Evolutionary conservation across 1,140 invertebrate genomes (phyloP), one percentile per base, ranked within the genome.

Genomic region (Hylaeus anthracinus): DNA sequence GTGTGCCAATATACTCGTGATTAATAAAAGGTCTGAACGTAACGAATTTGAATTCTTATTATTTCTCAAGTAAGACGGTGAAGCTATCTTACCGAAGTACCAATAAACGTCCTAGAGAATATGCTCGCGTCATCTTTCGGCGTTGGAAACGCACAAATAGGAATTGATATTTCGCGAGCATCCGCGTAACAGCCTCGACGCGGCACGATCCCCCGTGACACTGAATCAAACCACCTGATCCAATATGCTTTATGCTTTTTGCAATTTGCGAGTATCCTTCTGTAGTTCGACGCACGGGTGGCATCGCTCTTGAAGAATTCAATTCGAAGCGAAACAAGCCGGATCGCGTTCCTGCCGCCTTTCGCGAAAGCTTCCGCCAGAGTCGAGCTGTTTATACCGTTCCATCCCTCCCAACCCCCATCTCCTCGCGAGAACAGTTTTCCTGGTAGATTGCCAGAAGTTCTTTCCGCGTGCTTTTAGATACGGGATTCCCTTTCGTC

Each of bases 241-340:
- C 4, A 8, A 67, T 67, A 58, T 5, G 37, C 37, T 58, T 55
- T 55, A 48, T 43, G 26, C 3, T 41, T 55, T 39, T 58, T 8
- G 55, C 69, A 10, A 71, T 71, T 43, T 26, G 12, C 53, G 5
- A 37, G 14, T 9, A 67, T 67, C 53, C 14, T 43, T 2, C 15
- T 2, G n/a, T 51, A 26, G 8, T 41, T 39, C 14, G 37, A 65
- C 37, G 39, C 48, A n/a, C n/a, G 41, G 14, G n/a, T 9, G 1
- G 3, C 8, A 14, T 39, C n/a, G 43, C 41, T n/a, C 51, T 43
- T 6, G 51, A 45, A 58, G 43, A 15, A 76, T 67, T 66, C n/a
- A 37, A 65, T 75, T 56, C 53, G 53, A 39, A 58, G 14, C 26
- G 72, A 71, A 75, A 58, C 74, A 48, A 76, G 41, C n/a, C 26